Percentiles rank a stretch among this genome's conserved stretches.
phyloP scores from a whole-genome alignment of 2,113 vertebrate species.

The Anguilla japonica region DNA sequence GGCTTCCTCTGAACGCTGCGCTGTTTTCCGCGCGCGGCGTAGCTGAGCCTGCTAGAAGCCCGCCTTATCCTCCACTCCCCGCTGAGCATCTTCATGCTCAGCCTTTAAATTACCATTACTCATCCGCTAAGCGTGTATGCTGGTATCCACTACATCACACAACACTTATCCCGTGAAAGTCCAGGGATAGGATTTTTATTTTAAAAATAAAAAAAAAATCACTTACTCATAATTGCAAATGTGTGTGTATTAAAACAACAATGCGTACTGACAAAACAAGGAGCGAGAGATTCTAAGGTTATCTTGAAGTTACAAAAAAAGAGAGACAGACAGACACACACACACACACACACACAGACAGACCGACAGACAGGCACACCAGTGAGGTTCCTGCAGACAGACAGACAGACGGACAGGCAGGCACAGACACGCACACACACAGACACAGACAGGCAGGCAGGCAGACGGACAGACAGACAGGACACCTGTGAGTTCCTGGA shows the following conservation, averaged over 20 bases:
- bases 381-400: neutral
- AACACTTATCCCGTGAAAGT: neutral
- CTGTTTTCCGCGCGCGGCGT: neutral
- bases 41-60: neutral
- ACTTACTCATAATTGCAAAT: too few species aligned
- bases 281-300: neutral
- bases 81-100: neutral
- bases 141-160: neutral
- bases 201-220: neutral
- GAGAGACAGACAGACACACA: neutral
- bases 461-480: too few species aligned
- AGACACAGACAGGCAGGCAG: too few species aligned
- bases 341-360: neutral
- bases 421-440: too few species aligned
- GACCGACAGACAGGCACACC: neutral
- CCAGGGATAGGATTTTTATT: neutral
- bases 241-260: too few species aligned
- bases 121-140: neutral
- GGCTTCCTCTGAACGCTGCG: neutral
- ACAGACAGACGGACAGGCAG: too few species aligned
- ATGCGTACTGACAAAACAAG: neutral
- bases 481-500: neutral
- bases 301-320: neutral
- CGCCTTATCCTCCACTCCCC: neutral
- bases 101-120: neutral